Evolutionary conservation across 2,888 invertebrate genomes (phyloP), one percentile per base, ranked within the genome.

Genomic region (Phymatocera aterrima): DNA sequence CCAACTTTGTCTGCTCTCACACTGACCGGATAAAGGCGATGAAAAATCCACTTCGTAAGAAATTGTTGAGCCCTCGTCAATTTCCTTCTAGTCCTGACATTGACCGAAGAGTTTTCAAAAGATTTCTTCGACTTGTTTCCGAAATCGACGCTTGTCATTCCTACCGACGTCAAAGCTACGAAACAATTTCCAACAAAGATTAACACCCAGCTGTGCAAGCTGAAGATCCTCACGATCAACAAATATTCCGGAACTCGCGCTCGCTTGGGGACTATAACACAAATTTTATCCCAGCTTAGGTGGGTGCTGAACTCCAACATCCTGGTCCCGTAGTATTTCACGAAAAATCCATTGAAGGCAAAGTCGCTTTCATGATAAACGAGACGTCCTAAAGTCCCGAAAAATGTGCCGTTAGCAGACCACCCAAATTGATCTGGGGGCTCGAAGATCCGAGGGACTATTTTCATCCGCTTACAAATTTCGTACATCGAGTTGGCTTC

Each of bases 401-500:
- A 78, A 28, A 68, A 78, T 1, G 77, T 80, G 15, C 81, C 80
- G 46, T 79, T 74, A 2, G 12, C 40, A 43, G 21, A 15, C 65
- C 70, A 83, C 0, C 83, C 82, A 60, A 77, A 81, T 64, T 40
- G 65, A 15, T 83, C 80, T 2, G 61, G 60, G 0, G 82, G 79
- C 8, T 31, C 70, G 1, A 60, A 15, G 8, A 82, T 18, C 0
- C 70, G 5, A 0, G 82, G 77, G 0, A 80, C 82, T 8, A 83
- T 82, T 64, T 84, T 84, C 81, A 84, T 78, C 65, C 5, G 79
- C 6, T 8, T 37, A 28, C 79, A 79, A 31, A 82, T 64, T 6
- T 77, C 79, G 24, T 10, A 21, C 78, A 82, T 68, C 31, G 79
- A 28, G 46, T 64, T 61, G 5, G 78, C 78, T n/a, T 81, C 83